phyloP scores from a whole-genome alignment of 1,140 invertebrate genomes.

The Drosophila triauraria region DNA sequence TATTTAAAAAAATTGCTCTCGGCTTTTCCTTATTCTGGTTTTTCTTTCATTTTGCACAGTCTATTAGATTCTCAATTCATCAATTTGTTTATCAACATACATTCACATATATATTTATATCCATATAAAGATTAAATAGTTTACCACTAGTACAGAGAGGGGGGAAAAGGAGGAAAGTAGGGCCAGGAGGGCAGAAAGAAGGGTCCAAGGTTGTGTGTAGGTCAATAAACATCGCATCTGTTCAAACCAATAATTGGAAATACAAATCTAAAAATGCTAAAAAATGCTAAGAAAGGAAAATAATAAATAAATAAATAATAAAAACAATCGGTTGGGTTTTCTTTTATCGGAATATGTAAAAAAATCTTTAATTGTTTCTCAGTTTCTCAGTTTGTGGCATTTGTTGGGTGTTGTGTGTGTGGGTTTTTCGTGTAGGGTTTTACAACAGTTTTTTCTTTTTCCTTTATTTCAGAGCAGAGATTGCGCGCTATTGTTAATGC shows the following conservation, averaged over 20 bases:
- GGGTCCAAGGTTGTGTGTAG: background rate
- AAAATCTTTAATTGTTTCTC: constrained; percentile 76
- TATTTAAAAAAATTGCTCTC: constrained; percentile 73
- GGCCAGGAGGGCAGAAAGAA: background rate
- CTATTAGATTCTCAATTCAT: constrained; percentile 84
- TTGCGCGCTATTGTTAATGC: constrained; percentile 36
- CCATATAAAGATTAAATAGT: constrained; percentile 50
- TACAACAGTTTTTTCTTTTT: constrained; percentile 60
- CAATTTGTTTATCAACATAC: constrained; percentile 81
- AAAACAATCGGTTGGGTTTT: constrained; percentile 34
- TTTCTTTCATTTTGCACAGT: constrained; percentile 66
- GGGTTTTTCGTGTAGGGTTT: constrained; percentile 33
- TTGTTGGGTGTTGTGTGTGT: constrained; percentile 40
- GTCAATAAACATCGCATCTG: constrained; percentile 31
- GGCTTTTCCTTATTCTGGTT: constrained; percentile 35
- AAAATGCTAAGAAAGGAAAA: constrained; percentile 42
- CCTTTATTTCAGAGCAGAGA: constrained; percentile 12
- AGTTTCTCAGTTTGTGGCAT: constrained; percentile 63
- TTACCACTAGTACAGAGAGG: constrained; percentile 37
- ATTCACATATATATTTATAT: constrained; percentile 58
- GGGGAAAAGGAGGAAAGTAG: background rate
- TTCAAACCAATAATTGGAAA: constrained; percentile 26
- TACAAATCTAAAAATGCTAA: constrained; percentile 15
- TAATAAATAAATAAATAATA: constrained; percentile 47
- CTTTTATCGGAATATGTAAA: constrained; percentile 64